A percentile compares a stretch with the other conserved stretches of the same genome.
These are phyloP conservation scores for Leptinotarsa tumamoca DNA, from an alignment of 2,888 invertebrate species.

Conservation along the genomic window DNA sequence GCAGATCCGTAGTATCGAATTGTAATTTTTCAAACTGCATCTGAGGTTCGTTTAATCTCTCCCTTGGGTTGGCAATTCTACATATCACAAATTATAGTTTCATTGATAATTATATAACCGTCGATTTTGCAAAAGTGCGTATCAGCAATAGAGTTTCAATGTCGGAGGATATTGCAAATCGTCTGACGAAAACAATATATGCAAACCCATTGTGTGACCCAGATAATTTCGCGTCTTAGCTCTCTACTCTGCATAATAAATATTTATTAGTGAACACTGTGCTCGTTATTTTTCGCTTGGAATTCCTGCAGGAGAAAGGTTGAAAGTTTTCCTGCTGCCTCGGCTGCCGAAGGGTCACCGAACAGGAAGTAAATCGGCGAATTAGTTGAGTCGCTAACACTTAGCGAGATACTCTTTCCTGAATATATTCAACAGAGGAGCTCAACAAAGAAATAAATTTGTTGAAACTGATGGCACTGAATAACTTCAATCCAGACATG, in stretches of 20 bases:
- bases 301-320: slow-evolving; percentile 19
- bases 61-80: no score
- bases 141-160: slow-evolving; percentile 45
- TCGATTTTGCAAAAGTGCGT: slow-evolving; percentile 24
- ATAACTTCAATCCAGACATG: no score
- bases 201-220: slow-evolving; percentile 48
- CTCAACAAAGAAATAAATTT: no score
- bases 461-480: no score
- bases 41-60: no score
- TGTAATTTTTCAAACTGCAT: no score
- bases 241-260: slow-evolving; percentile 35
- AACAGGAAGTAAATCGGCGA: neutral
- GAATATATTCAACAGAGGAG: no score
- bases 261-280: slow-evolving; percentile 30
- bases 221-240: slow-evolving; percentile 41
- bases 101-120: slow-evolving; percentile 32
- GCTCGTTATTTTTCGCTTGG: slow-evolving; percentile 7
- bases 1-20: no score
- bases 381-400: neutral
- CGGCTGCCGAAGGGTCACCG: slow-evolving; percentile 1
- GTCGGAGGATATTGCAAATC: slow-evolving; percentile 54
- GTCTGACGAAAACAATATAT: slow-evolving; percentile 48
- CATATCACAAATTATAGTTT: neutral
- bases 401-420: no score
- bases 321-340: slow-evolving; percentile 6